Evolutionary conservation across 1,140 invertebrate genomes (phyloP).

Genomic region (Nasonia longicornis): DNA sequence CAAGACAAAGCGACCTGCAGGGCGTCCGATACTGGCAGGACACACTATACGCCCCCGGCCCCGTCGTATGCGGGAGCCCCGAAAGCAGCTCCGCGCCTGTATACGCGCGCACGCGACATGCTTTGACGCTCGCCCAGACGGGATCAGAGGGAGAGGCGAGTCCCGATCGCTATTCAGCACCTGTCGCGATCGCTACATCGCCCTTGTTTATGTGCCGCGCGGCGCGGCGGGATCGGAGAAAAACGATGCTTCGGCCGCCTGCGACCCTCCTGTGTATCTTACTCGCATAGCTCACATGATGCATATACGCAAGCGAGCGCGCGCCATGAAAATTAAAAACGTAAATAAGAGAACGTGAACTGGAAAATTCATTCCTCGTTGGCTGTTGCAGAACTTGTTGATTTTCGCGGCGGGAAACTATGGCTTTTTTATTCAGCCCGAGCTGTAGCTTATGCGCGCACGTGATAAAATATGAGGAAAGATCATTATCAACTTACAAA

Average conservation of each 20-base stretch:
- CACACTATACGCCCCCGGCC: neutral
- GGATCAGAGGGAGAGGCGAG: neutral
- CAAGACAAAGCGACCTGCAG: too few species aligned
- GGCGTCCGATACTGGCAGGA: neutral
- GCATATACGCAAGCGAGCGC: neutral
- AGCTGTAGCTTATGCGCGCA: too few species aligned
- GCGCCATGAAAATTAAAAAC: constrained; percentile 20
- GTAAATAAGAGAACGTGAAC: neutral
- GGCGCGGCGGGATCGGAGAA: neutral
- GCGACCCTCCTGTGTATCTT: constrained; percentile 20
- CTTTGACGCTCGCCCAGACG: too few species aligned
- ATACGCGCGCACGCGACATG: neutral
- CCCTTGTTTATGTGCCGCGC: neutral
- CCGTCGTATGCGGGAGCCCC: neutral
- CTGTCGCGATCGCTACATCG: constrained; percentile 15
- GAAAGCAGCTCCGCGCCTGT: neutral
- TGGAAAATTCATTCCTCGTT: constrained; percentile 19
- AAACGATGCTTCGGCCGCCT: constrained; percentile 6
- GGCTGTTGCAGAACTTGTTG: neutral
- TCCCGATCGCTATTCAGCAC: constrained; percentile 31
- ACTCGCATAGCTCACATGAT: neutral
- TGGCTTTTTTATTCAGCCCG: neutral
- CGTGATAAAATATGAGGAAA: too few species aligned
- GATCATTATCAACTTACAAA: too few species aligned
- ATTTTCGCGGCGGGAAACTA: neutral